A percentile compares a stretch with the other conserved stretches of the same genome.
phyloP scores from a whole-genome alignment of 2,113 vertebrate genomes.

The Ivindomyrus marchei region DNA sequence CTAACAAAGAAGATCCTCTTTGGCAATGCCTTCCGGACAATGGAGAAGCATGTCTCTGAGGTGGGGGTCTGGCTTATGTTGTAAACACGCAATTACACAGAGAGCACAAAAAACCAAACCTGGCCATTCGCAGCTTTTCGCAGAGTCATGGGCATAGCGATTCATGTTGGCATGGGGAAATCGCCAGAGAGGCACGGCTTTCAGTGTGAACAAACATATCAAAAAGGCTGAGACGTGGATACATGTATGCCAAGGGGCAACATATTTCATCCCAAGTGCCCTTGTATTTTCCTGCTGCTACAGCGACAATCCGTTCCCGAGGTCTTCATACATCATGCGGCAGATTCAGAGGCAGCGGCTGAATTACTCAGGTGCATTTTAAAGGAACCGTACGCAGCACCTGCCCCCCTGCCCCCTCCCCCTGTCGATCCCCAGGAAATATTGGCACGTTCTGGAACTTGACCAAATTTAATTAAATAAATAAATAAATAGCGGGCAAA shows the following conservation, averaged over 20 bases:
- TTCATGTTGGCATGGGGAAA: neutral
- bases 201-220: neutral
- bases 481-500: neutral
- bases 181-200: neutral
- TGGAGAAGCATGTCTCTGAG: conserved; percentile 73
- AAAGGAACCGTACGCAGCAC: neutral
- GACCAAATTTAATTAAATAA: neutral
- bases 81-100: neutral
- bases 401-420: too few relatives aligned
- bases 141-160: neutral
- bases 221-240: neutral
- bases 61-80: conserved; percentile 47
- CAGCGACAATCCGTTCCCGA: neutral
- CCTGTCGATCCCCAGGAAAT: neutral
- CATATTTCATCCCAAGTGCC: neutral
- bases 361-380: neutral
- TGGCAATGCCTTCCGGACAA: conserved; percentile 64
- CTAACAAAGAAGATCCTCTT: conserved; percentile 77
- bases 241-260: neutral
- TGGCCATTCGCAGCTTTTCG: neutral
- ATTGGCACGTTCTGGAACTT: neutral
- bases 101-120: neutral
- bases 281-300: neutral
- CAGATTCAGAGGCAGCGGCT: neutral
- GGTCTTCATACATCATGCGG: neutral